Evolutionary conservation across 2,797 vertebrate genomes (phyloP), one percentile per base, ranked within the genome.

Genomic region (Vespertilio murinus): DNA sequence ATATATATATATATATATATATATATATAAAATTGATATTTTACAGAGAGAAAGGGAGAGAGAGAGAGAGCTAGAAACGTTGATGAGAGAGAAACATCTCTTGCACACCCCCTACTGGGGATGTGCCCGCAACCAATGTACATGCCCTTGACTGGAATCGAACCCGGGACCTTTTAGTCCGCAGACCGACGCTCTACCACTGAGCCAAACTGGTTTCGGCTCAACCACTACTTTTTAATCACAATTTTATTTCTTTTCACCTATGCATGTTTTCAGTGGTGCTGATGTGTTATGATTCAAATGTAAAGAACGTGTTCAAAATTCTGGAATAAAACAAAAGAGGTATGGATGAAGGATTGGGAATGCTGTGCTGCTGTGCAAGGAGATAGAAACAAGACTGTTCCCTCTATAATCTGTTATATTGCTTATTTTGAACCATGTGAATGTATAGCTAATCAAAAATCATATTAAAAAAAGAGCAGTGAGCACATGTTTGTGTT

Each of bases 201-300:
- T 30, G 59, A 61, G 59, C 28, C 59, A 30, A 61, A 61, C 28
- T 25, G 25, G 56, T 11, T 61, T 6, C 12, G 28, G 28, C 28
- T 65, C 86, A 78, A 64, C 28, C 49, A 83, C 49, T 28, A 67
- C 16, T 93, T 94, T 95, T 52, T 54, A 52, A 59, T 90, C 75
- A 47, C 25, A 70, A 73, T 91, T 67, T 94, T 59, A 91, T 92
- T 94, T 95, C 61, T 93, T 93, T 95, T 56, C 40, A 18, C 14
- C 12, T 23, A 11, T 11, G 67, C 13, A 8, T 65, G 77, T 82
- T 93, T 90, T 91, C 35, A 22, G 88, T 94, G 86, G 30, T 59
- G 18, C 70, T 70, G 82, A 82, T 33, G 38, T 0, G 3, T 47
- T 65, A 47, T 38, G 88, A 91, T 93, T 83, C 79, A 83, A 75